Evolutionary conservation across 2,113 vertebrate genomes (phyloP), one percentile per base, ranked within the genome.

Genomic region (Gavia stellata): DNA sequence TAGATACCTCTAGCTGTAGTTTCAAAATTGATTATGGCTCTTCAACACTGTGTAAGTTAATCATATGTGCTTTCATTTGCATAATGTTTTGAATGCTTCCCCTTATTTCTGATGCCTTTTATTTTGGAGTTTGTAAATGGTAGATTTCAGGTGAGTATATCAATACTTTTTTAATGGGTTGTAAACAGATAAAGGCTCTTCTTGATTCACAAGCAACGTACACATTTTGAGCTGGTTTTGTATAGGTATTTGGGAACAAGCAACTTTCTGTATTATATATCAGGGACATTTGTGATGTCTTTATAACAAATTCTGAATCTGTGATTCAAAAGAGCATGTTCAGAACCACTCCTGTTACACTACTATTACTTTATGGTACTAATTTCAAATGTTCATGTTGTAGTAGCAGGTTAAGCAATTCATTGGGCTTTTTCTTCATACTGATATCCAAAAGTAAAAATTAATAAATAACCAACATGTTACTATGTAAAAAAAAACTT

Each of bases 401-500:
- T 42, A 55, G 42, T 83, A n/a, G 26, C 4, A 55, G 63, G 31
- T 74, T 74, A 26, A 33, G 29, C 58, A 17, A 40, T 45, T 40
- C 0, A 1, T 25, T 72, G 44, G 10, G 1, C 0, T 28, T 78
- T 66, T 42, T 10, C 40, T 70, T 82, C n/a, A 9, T n/a, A 2
- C 8, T 17, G 62, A 8, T 89, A 79, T 1, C 23, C 59, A 36
- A 25, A 71, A 81, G 9, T 61, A 81, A 23, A 71, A 42, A n/a
- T 38, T 26, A 52, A 40, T 53, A 52, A 77, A 70, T 74, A 81
- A 70, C 44, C 31, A 36, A 29, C 18, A 17, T 45, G 17, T 61
- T 55, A 21, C 31, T 38, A 4, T 42, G 3, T 50, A 20, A 44
- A 29, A 73, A 29, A 73, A 86, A n/a, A 10, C 47, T n/a, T 77